Evolutionary conservation across 1,140 invertebrate genomes (phyloP).

Genomic region (Brachionus asplanchnoidis): DNA sequence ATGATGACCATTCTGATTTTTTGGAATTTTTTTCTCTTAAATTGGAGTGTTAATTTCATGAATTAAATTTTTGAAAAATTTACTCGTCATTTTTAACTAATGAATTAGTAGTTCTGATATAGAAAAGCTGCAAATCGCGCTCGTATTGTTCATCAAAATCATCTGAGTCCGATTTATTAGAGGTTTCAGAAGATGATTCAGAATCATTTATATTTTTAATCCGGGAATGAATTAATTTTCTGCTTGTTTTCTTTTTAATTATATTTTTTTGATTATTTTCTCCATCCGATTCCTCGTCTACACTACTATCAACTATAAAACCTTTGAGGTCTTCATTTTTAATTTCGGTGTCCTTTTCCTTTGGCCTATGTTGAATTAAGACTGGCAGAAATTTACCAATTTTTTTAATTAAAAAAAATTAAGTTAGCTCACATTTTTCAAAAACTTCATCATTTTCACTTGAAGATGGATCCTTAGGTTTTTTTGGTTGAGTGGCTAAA

Average conservation of each 20-base stretch:
- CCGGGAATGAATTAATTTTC: background rate
- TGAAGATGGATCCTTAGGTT: background rate
- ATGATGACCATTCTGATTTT: background rate
- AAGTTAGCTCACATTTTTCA: background rate
- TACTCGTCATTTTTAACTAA: background rate
- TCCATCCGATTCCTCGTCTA: background rate
- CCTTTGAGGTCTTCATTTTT: background rate
- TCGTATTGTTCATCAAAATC: constrained; percentile 31
- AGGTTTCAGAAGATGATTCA: constrained; percentile 9
- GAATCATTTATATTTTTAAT: background rate
- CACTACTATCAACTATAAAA: constrained; percentile 15
- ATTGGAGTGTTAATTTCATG: background rate
- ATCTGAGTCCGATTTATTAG: constrained; percentile 15
- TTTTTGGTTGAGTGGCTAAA: background rate
- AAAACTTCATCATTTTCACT: constrained; percentile 33
- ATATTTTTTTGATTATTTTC: background rate
- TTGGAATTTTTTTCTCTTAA: background rate
- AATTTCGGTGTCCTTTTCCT: background rate
- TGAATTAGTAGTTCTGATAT: constrained; percentile 19
- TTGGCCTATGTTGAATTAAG: background rate
- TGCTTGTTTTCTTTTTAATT: background rate
- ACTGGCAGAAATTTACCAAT: background rate
- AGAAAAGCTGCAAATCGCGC: constrained; percentile 13
- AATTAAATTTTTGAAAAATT: background rate
- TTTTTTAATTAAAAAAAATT: background rate